Evolutionary conservation across 2,113 vertebrate species (phyloP).

Genomic region (Gallinago undulata): DNA sequence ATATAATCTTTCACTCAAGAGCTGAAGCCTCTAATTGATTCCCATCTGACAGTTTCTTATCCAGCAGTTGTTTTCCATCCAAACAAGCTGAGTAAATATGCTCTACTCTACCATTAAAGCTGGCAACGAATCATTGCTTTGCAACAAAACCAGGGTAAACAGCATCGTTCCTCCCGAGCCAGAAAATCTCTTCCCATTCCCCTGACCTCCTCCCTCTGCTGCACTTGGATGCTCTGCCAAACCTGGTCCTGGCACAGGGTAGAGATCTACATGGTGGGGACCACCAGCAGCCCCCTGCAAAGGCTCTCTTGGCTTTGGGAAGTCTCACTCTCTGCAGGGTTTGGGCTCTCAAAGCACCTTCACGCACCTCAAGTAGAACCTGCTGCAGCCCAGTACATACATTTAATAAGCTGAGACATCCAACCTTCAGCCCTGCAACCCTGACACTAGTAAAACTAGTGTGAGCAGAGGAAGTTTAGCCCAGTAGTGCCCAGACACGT

Average conservation of each 20-base stretch:
- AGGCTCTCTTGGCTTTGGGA: background rate
- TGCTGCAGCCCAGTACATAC: background rate
- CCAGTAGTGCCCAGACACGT: background rate
- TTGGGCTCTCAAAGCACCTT: background rate
- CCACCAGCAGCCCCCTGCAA: background rate
- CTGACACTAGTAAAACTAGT: background rate
- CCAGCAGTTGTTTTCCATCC: slow-evolving; percentile 8
- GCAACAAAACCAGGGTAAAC: slow-evolving; percentile 24
- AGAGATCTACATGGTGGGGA: background rate
- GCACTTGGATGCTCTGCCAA: background rate
- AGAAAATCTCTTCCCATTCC: background rate
- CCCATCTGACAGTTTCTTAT: slow-evolving; percentile 48
- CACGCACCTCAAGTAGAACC: background rate
- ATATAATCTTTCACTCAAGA: background rate
- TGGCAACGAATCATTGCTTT: background rate
- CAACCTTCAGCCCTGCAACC: background rate
- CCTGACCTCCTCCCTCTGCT: background rate
- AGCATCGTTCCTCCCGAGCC: background rate
- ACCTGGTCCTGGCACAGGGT: accelerated
- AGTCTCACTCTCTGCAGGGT: background rate
- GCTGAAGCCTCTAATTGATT: slow-evolving; percentile 48
- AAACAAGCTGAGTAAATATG: slow-evolving; percentile 59
- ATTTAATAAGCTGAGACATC: background rate
- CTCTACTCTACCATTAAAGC: slow-evolving; percentile 9
- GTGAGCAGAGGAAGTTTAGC: background rate